A percentile compares a stretch with the other conserved stretches of the same genome.
These are phyloP conservation scores for Hippocampus kuda DNA, from an alignment of 2,797 vertebrate species.

Conservation along the genomic window DNA sequence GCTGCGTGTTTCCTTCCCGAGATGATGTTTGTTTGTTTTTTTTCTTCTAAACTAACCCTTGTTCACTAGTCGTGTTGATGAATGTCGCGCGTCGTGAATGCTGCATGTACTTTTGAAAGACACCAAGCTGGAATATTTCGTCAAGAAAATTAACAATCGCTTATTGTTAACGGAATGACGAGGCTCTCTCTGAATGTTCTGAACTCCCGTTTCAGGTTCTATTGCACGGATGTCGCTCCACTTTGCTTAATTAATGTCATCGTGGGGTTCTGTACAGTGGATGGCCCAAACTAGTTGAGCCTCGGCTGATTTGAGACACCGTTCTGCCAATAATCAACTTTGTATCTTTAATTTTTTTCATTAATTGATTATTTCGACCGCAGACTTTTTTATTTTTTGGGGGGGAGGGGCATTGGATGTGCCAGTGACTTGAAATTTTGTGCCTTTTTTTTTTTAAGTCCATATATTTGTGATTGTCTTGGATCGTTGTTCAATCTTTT, in stretches of 20 bases:
- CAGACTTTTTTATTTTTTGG: not conserved
- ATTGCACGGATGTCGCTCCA: not conserved
- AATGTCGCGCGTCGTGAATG: not conserved
- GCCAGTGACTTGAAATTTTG: not conserved
- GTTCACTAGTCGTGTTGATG: not conserved
- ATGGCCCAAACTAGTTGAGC: not conserved
- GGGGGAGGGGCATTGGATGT: not conserved
- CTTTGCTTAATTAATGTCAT: not conserved
- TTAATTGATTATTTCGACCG: not conserved
- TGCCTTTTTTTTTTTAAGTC: constrained; percentile 1
- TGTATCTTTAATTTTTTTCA: not conserved
- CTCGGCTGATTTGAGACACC: not conserved
- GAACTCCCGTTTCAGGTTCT: not conserved
- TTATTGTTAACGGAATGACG: not conserved
- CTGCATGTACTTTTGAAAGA: not conserved
- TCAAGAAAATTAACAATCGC: not conserved
- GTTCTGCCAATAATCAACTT: not conserved
- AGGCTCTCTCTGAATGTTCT: not conserved
- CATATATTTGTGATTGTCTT: constrained; percentile 12
- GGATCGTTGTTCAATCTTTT: constrained; percentile 1
- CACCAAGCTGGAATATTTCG: not conserved
- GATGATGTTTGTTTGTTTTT: rapidly evolving
- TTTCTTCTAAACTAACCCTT: not conserved
- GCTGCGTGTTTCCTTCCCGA: not conserved
- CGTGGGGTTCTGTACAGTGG: not conserved